Base-by-base conservation (phyloP, 2,113 vertebrate species). In the Xyrauchen texanus region DNA sequence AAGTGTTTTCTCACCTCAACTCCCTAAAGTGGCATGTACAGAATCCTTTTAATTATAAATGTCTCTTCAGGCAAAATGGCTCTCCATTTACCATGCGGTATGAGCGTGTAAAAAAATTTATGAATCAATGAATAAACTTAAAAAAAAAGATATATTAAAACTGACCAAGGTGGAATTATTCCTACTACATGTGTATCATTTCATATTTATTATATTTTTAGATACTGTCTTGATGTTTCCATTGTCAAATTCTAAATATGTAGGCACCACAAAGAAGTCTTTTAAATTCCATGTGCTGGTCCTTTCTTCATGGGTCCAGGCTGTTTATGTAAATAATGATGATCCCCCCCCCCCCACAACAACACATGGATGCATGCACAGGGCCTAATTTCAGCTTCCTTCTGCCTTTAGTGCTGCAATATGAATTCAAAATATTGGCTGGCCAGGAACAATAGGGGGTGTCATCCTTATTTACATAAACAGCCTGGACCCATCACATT, bases 1-100 rank as follows among this genome's bases (percentile, higher is more conserved):
- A 83, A 57, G 44, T 76, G 64, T 83, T 79, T 60, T 68, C 60
- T 15, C 57, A 57, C 64, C 34, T 51, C 4, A 45, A 34, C 68
- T 80, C 44, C 4, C 13, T 80, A 62, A 52, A 55, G 13, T 46
- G 45, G 57, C 60, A 76, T 65, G 62, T 11, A 11, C 64, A 61
- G 15, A 61, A 16, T 46, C 13, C 51, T 74, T 79, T 79, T 75
- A 79, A 79, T 79, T 79, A 83, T 80, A 80, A 72, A 79, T 52
- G 44, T 13, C 71, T 65, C 65, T 83, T 75, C 76, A 83, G 71
- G 63, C 49, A 55, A 83, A 71, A 64, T 55, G 52, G 49, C 73
- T 72, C 70, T 57, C 77, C 42, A 80, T 77, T 53, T 71, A 13
- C 21, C 1, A 3, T 34, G 21, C 45, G 16, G 68, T 62, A 10